phyloP scores from a whole-genome alignment of 2,888 invertebrate genomes.

The Buathra laborator region DNA sequence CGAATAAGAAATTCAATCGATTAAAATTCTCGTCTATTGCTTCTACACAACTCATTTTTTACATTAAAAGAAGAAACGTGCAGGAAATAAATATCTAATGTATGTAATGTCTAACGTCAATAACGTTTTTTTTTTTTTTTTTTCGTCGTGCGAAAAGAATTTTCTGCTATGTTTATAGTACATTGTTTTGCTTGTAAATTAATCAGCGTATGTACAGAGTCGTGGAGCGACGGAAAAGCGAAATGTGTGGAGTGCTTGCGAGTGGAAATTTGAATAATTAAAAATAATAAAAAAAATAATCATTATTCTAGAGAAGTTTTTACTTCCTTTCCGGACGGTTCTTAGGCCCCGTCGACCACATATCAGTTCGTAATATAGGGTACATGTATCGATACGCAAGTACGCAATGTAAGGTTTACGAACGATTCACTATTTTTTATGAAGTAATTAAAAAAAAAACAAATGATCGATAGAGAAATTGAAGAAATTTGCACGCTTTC shows the following conservation, averaged over 20 bases:
- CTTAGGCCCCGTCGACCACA: constrained; percentile 26
- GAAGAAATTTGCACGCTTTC: constrained; percentile 6
- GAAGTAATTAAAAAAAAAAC: not conserved
- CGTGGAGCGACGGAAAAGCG: constrained; percentile 63
- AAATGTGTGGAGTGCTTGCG: constrained; percentile 56
- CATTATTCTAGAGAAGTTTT: constrained; percentile 27
- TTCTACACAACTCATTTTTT: constrained; percentile 1
- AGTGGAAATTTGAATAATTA: constrained; percentile 36
- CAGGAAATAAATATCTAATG: constrained; percentile 7
- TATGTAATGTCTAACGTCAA: constrained; percentile 25
- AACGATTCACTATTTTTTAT: not conserved
- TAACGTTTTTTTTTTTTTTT: not conserved
- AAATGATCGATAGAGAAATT: not conserved
- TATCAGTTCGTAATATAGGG: constrained; percentile 14
- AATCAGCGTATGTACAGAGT: constrained; percentile 59
- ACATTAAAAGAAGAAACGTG: constrained; percentile 27
- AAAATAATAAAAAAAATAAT: constrained; percentile 32
- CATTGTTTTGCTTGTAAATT: not conserved
- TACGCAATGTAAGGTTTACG: not conserved
- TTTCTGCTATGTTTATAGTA: constrained; percentile 8
- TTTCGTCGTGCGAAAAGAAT: constrained; percentile 48
- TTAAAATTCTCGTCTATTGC: constrained; percentile 22
- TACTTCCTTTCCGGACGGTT: constrained; percentile 43
- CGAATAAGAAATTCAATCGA: constrained; percentile 49
- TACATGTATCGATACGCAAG: not conserved